phyloP scores from a whole-genome alignment of 1,140 invertebrate species.

The Drosophila fuyamai region DNA sequence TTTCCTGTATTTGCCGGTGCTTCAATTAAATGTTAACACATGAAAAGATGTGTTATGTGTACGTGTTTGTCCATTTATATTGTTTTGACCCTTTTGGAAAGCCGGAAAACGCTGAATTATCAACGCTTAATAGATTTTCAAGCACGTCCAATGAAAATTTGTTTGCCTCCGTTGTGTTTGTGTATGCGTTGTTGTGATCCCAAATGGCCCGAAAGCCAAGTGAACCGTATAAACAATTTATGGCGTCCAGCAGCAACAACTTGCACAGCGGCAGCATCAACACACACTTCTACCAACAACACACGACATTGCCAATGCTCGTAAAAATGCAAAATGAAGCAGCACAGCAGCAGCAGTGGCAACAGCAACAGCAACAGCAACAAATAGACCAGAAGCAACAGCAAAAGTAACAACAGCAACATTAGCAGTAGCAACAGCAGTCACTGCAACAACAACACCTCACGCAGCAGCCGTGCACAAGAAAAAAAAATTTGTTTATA shows the following conservation, averaged over 20 bases:
- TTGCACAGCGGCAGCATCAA: slow-evolving; percentile 30
- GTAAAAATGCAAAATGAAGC: slow-evolving; percentile 80
- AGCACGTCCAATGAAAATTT: slow-evolving; percentile 74
- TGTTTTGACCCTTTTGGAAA: slow-evolving; percentile 34
- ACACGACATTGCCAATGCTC: slow-evolving; percentile 60
- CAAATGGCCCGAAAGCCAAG: slow-evolving; percentile 81
- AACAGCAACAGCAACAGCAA: not conserved
- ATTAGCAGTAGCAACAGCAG: slow-evolving; percentile 8
- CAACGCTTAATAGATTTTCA: slow-evolving; percentile 77
- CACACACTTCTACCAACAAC: slow-evolving; percentile 19
- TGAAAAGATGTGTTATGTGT: slow-evolving; percentile 14
- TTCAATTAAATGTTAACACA: slow-evolving; percentile 57
- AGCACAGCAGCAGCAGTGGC: slow-evolving; percentile 9
- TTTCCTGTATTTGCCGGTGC: slow-evolving; percentile 16
- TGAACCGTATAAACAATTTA: slow-evolving; percentile 82
- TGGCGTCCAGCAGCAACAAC: slow-evolving; percentile 52
- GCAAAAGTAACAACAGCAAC: slow-evolving; percentile 3
- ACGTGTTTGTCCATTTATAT: slow-evolving; percentile 39
- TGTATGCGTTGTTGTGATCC: slow-evolving; percentile 57
- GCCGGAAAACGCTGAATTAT: slow-evolving; percentile 69
- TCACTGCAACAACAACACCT: not conserved
- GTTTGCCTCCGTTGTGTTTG: slow-evolving; percentile 46
- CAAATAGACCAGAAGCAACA: not conserved
- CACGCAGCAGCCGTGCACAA: not conserved
- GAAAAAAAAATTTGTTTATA: not conserved